A percentile compares a stretch with the other conserved stretches of the same genome.
Conservation (phyloP, 2,113 vertebrate genomes). For the Melospiza georgiana region DNA sequence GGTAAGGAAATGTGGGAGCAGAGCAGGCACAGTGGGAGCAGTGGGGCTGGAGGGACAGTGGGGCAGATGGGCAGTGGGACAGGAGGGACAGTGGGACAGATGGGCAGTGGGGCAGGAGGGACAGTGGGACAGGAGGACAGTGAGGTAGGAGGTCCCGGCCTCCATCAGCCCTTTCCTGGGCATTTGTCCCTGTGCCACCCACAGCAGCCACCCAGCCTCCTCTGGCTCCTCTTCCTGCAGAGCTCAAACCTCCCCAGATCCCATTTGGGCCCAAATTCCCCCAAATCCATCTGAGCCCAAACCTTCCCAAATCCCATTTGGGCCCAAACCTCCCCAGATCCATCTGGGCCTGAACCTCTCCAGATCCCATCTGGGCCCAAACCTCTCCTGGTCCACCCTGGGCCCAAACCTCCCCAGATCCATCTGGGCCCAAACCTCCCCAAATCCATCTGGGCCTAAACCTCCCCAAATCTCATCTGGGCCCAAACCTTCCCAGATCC, state of each 20-base stretch:
- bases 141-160: background rate
- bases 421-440: background rate
- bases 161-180: background rate
- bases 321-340: too few relatives aligned
- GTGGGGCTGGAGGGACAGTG: background rate
- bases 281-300: too few relatives aligned
- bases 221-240: background rate
- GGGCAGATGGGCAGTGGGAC: background rate
- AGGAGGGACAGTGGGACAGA: background rate
- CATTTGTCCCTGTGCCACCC: background rate
- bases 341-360: too few relatives aligned
- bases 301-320: too few relatives aligned
- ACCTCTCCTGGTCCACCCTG: too few relatives aligned
- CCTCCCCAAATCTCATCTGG: too few relatives aligned
- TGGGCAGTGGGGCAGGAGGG: background rate
- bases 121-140: background rate
- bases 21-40: background rate
- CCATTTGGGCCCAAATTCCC: too few relatives aligned
- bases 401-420: background rate
- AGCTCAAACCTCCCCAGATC: background rate
- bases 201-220: background rate
- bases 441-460: too few relatives aligned
- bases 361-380: too few relatives aligned
- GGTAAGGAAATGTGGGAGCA: background rate
- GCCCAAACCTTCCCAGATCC: too few relatives aligned